These are phyloP conservation scores for Sylvicola cinctus DNA, from an alignment of 2,888 invertebrate species.

Conservation along the genomic window DNA sequence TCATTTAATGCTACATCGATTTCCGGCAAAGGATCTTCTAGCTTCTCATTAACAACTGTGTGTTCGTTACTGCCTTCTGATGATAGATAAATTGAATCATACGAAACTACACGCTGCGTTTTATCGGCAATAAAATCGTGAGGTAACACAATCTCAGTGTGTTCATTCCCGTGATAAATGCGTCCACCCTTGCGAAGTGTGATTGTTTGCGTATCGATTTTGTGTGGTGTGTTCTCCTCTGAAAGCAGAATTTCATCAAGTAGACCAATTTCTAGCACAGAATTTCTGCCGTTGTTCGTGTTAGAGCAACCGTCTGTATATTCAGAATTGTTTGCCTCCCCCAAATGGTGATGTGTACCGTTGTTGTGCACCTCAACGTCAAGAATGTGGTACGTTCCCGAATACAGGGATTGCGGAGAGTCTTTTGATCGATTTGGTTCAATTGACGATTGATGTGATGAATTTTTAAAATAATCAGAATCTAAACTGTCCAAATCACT, in stretches of 20 bases:
- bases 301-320: background rate
- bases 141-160: background rate
- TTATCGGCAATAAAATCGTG: no score
- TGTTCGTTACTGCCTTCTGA: conserved; percentile 20
- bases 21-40: conserved; percentile 20
- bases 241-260: background rate
- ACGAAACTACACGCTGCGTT: conserved; percentile 17
- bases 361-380: background rate
- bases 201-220: background rate
- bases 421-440: background rate
- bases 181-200: background rate
- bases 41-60: conserved; percentile 17
- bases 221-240: background rate
- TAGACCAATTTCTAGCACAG: conserved; percentile 1
- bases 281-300: background rate
- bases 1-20: conserved; percentile 10
- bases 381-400: background rate
- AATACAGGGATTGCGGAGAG: background rate
- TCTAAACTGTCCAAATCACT: conserved; percentile 26
- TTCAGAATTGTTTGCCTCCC: background rate
- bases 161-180: background rate
- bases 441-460: conserved; percentile 17
- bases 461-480: conserved; percentile 25
- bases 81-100: conserved; percentile 25
- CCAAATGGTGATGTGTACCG: background rate